Evolutionary conservation across 2,113 vertebrate species (phyloP).

Genomic region (Hippoglossus stenolepis): DNA sequence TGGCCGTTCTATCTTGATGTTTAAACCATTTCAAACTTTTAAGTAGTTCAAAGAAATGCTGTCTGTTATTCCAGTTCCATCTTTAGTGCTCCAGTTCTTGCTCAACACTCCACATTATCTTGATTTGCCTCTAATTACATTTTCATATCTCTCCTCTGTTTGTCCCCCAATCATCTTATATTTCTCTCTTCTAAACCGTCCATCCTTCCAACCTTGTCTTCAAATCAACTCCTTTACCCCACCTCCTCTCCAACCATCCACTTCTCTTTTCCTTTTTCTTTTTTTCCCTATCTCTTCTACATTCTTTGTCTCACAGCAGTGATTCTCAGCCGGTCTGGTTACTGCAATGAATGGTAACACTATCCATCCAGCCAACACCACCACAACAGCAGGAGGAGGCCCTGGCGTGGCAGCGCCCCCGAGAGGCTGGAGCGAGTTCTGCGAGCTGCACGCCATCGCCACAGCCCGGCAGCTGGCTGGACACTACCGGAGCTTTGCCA

Average conservation of each 20-base stretch:
- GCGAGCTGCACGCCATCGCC: constrained; percentile 93
- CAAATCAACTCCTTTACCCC: constrained; percentile 1
- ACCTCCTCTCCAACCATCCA: constrained; percentile 16
- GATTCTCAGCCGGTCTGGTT: constrained; percentile 84
- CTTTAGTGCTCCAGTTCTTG: constrained; percentile 31
- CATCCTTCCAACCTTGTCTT: background rate
- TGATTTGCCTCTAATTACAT: constrained; percentile 52
- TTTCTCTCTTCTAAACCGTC: background rate
- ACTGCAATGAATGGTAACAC: constrained; percentile 97
- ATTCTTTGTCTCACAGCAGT: constrained; percentile 78
- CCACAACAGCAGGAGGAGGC: constrained; percentile 72
- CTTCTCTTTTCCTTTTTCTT: constrained; percentile 17
- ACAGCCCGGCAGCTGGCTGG: constrained; percentile 91
- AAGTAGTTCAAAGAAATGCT: constrained; percentile 38
- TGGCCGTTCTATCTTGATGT: constrained; percentile 31
- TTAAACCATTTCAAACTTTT: constrained; percentile 50
- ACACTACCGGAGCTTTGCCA: constrained; percentile 92
- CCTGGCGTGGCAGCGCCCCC: constrained; percentile 75
- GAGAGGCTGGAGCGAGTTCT: constrained; percentile 96
- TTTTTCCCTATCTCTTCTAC: constrained; percentile 20
- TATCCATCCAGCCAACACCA: constrained; percentile 85
- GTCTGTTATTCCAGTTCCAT: constrained; percentile 31
- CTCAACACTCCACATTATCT: constrained; percentile 27
- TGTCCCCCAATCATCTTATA: constrained; percentile 20
- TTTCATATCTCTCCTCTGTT: constrained; percentile 45